Evolutionary conservation across 2,113 vertebrate genomes (phyloP), one percentile per base, ranked within the genome.

Genomic region (Bucco capensis): DNA sequence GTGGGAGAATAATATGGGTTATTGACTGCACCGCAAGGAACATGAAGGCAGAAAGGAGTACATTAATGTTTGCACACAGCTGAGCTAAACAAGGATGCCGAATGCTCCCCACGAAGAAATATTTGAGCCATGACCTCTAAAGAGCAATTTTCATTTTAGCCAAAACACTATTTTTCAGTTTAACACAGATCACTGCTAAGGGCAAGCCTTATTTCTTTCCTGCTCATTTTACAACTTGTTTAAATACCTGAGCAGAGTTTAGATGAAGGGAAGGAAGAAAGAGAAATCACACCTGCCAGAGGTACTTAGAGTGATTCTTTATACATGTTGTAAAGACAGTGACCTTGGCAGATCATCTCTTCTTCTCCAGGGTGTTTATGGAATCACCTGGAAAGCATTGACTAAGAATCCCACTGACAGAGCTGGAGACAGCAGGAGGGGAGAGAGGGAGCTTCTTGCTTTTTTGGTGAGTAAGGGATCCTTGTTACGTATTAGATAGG

Each of bases 1-100:
- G 56, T 70, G 65, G 83, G 76, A 88, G 76, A 94, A 93, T 83
- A 72, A 78, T 78, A 74, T 22, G 88, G 72, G n/a, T 92, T 93
- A 88, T 92, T 93, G 92, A 86, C 76, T 92, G 60, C 76, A 1
- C 90, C 83, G 80, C 83, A 71, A 88, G 83, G 69, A 69, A 65
- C 54, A 50, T 8, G 5, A 54, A 88, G 38, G 73, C 88, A 92
- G 76, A 88, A 86, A 86, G 27, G 47, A 83, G 56, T 73, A 33
- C 76, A 74, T 92, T 91, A 80, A 28, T 70, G 69, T 91, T 93
- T 86, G 66, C 47, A 83, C 46, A 66, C 76, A 77, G 47, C 86
- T 77, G 92, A 90, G 86, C 60, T 93, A 80, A 94, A 80, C 80
- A 90, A 90, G 56, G 51, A 70, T 62, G 64, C 56, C 83, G 86